A percentile compares a stretch with the other conserved stretches of the same genome.
phyloP scores from a whole-genome alignment of 2,113 vertebrate species.

The Elephantulus edwardii region DNA sequence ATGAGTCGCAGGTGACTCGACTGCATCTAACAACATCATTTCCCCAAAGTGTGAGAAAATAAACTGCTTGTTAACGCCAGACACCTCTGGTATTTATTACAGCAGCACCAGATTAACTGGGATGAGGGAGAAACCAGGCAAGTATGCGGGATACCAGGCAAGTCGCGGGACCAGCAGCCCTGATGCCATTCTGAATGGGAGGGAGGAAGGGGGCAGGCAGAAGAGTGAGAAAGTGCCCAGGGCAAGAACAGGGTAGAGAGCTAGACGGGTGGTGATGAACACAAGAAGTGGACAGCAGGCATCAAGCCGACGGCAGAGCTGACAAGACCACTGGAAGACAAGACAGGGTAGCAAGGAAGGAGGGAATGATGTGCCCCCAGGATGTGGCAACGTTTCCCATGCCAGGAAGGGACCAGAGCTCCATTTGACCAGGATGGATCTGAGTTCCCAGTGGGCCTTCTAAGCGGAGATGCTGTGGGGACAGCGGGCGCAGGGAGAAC shows the following conservation, averaged over 20 bases:
- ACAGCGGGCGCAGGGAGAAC: not conserved
- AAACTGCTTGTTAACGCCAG: not conserved
- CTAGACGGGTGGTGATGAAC: not conserved
- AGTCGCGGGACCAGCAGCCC: not conserved
- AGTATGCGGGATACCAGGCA: not conserved
- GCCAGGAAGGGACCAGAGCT: not conserved
- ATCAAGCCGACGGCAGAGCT: too few species aligned
- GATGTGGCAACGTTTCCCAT: fast-evolving
- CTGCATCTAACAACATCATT: too few species aligned
- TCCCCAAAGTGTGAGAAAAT: too few species aligned
- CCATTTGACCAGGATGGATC: fast-evolving
- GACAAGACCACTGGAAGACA: not conserved
- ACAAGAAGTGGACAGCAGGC: not conserved
- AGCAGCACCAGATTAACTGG: not conserved
- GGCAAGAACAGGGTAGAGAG: too few species aligned
- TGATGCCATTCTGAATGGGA: not conserved
- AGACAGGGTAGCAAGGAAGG: not conserved
- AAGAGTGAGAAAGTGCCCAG: not conserved
- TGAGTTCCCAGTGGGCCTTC: not conserved
- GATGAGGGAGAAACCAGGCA: not conserved
- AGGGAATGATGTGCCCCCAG: not conserved
- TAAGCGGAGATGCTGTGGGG: not conserved
- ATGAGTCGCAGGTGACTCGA: too few species aligned
- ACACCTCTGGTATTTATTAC: not conserved
- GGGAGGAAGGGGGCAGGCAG: not conserved